Evolutionary conservation across 2,888 invertebrate species (phyloP), one percentile per base, ranked within the genome.

Genomic region (Cecidostiba fungosa): DNA sequence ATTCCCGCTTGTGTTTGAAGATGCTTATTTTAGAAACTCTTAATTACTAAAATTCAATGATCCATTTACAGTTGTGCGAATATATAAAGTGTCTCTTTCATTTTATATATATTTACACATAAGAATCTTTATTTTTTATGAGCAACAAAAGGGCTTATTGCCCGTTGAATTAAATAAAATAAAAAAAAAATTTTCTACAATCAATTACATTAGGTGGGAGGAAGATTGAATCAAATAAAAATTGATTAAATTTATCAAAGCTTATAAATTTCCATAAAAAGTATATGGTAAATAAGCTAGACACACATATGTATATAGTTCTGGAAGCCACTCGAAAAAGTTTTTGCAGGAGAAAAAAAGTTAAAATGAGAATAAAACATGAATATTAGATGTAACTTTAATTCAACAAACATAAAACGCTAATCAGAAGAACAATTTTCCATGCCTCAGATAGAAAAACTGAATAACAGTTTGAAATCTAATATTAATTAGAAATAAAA

Each of bases 61-160:
- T 81, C 66, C 80, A 85, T 87, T 77, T 84, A 83, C 86, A 87
- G 70, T 87, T 84, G 83, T 87, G 82, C 84, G 87, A 84, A 82
- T 87, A 85, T 82, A 82, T 87, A 78, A 77, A 80, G 77, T 83
- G 76, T 83, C 47, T 73, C 47, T 86, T 85, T 69, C n/a, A 84
- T 85, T 77, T 19, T 70, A 82, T 79, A 82, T 77, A 66, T 77
- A 80, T 79, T 50, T 86, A 73, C 50, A 81, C 39, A 82, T 23
- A 81, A n/a, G 78, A 81, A 78, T 74, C 47, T 47, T 87, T 81
- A 73, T 29, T 78, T 83, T 10, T 86, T 83, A 81, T 26, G 66
- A 82, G 43, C 69, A 86, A 82, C 82, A 82, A 69, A n/a, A n/a
- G n/a, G n/a, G n/a, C n/a, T n/a, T n/a, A n/a, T n/a, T n/a, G n/a